phyloP scores from a whole-genome alignment of 2,888 invertebrate genomes.

The Acleris holmiana region DNA sequence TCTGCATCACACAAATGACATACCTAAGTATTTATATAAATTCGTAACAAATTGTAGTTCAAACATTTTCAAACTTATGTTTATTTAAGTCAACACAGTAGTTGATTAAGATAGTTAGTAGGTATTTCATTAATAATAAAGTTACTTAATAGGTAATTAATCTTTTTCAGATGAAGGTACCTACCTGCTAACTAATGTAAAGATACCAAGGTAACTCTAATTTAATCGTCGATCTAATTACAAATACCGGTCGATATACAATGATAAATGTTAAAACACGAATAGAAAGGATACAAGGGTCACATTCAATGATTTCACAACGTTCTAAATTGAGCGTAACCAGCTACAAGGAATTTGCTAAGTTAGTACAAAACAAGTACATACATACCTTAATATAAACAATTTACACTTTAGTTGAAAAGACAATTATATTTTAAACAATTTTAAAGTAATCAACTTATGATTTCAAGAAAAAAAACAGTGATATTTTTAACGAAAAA shows the following conservation, averaged over 20 bases:
- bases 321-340: constrained; percentile 29
- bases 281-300: constrained; percentile 39
- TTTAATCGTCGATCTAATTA: not conserved
- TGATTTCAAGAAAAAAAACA: not conserved
- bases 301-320: constrained; percentile 43
- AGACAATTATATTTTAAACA: constrained; percentile 14
- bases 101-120: too few species aligned
- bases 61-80: too few species aligned
- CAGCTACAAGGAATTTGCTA: constrained; percentile 12
- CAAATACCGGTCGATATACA: not conserved
- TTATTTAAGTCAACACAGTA: too few species aligned
- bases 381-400: constrained; percentile 14
- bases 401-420: constrained; percentile 6
- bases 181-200: too few species aligned
- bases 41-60: too few species aligned
- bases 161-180: constrained; percentile 14
- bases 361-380: constrained; percentile 7
- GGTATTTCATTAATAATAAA: too few species aligned
- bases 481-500: constrained; percentile 8
- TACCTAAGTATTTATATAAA: not conserved
- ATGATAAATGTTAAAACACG: constrained; percentile 8
- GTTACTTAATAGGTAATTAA: not conserved
- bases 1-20: constrained; percentile 48
- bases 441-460: constrained; percentile 4
- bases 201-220: not conserved